These are phyloP conservation scores for Junonia oenone DNA, from an alignment of 2,888 invertebrate species.

Conservation along the genomic window DNA sequence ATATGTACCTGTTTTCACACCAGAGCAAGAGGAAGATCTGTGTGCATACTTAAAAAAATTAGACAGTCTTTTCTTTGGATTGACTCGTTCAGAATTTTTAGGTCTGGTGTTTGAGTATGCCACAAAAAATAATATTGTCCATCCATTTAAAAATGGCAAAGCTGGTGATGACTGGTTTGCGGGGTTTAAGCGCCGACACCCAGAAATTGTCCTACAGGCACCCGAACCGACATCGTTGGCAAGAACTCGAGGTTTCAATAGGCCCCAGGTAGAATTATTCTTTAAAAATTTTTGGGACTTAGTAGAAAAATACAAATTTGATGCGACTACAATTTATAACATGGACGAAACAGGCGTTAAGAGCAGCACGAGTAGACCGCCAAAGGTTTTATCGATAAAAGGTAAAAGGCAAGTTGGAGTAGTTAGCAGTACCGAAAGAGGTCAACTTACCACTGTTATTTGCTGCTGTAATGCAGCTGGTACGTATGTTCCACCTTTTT, in stretches of 20 bases:
- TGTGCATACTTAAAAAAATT: background rate
- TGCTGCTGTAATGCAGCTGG: background rate
- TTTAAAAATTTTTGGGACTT: background rate
- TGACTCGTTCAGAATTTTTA: background rate
- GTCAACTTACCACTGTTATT: background rate
- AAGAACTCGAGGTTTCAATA: background rate
- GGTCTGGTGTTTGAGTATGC: background rate
- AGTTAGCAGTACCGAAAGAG: background rate
- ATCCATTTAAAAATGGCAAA: background rate
- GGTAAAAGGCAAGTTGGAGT: background rate
- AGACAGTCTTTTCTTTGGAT: background rate
- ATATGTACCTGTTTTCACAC: background rate
- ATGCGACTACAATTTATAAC: background rate
- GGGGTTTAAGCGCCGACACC: background rate
- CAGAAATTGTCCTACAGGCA: background rate
- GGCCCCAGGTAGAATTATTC: background rate
- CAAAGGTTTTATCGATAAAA: background rate
- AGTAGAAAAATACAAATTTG: background rate
- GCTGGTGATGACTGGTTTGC: background rate
- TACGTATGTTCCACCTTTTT: background rate
- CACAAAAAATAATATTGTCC: background rate
- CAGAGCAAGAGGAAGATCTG: background rate
- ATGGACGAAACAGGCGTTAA: background rate
- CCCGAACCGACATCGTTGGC: background rate
- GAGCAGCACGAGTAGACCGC: background rate